A percentile compares a stretch with the other conserved stretches of the same genome.
These are phyloP conservation scores for Cantharis rustica DNA, from an alignment of 2,888 invertebrate species.

Conservation along the genomic window DNA sequence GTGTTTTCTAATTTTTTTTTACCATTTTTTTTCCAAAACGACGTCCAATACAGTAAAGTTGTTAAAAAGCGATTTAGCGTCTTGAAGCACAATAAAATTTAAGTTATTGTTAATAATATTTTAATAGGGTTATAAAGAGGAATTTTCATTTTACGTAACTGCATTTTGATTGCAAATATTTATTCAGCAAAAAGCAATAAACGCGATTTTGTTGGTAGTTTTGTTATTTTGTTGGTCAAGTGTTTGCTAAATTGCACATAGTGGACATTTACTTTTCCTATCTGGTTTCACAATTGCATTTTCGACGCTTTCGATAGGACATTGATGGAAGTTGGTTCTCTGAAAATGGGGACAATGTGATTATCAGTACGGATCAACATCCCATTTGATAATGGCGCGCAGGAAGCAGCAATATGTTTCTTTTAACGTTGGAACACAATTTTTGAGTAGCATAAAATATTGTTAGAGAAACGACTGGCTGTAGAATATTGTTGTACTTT, in stretches of 20 bases:
- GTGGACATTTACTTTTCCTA: conserved; percentile 9
- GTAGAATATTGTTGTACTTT: background rate
- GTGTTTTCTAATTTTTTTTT: background rate
- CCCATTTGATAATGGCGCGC: conserved; percentile 7
- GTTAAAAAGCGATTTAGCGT: background rate
- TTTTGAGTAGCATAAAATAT: background rate
- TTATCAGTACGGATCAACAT: conserved; percentile 20
- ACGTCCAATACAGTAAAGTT: background rate
- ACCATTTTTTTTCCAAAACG: background rate
- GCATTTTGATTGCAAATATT: conserved; percentile 2
- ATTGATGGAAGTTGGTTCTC: conserved; percentile 6
- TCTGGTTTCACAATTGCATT: conserved; percentile 13
- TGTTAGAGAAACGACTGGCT: background rate
- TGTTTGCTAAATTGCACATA: conserved; percentile 8
- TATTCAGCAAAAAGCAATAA: background rate
- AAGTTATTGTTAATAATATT: background rate
- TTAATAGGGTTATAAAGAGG: background rate
- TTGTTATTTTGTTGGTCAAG: conserved; percentile 1
- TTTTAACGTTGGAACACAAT: background rate
- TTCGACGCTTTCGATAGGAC: conserved; percentile 14
- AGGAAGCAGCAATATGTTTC: conserved; percentile 1
- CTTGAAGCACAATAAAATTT: background rate
- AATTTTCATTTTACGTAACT: background rate
- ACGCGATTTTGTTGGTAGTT: background rate
- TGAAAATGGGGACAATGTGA: conserved; percentile 13